Evolutionary conservation across 2,797 vertebrate species (phyloP).

Genomic region (Meriones psammophilus): DNA sequence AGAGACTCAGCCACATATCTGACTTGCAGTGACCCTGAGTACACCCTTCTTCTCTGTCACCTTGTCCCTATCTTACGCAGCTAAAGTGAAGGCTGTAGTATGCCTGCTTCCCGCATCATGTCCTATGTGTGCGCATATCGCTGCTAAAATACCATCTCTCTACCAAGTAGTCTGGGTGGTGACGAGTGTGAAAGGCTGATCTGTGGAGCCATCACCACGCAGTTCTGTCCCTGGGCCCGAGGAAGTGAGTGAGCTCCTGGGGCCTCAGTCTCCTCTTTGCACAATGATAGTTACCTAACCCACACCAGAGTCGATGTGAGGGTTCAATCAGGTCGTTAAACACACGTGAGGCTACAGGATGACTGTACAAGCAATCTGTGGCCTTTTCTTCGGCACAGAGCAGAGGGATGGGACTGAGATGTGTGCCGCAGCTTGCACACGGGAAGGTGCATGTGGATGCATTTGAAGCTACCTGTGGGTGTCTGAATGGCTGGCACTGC

Average conservation of each 20-base stretch:
- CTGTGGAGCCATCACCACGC: too few species aligned
- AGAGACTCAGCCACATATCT: not conserved
- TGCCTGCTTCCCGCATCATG: not conserved
- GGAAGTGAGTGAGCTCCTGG: not conserved
- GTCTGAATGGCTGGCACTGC: not conserved
- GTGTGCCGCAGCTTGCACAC: not conserved
- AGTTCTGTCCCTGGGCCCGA: not conserved
- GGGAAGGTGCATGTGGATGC: rapidly evolving
- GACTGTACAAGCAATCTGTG: rapidly evolving
- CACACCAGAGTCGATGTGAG: not conserved
- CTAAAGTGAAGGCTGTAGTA: not conserved
- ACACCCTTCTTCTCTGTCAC: not conserved
- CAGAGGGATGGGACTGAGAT: not conserved
- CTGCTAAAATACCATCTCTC: not conserved
- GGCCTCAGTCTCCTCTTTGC: not conserved
- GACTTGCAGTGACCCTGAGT: not conserved
- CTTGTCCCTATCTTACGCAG: not conserved
- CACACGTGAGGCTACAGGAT: not conserved
- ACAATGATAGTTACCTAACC: not conserved
- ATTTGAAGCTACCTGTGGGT: not conserved
- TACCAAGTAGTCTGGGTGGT: not conserved
- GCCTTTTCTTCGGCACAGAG: rapidly evolving
- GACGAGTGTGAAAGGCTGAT: not conserved
- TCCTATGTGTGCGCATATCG: rapidly evolving
- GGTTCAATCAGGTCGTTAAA: not conserved